Evolutionary conservation across 2,113 vertebrate genomes (phyloP), one percentile per base, ranked within the genome.

Genomic region (Hypomesus transpacificus): DNA sequence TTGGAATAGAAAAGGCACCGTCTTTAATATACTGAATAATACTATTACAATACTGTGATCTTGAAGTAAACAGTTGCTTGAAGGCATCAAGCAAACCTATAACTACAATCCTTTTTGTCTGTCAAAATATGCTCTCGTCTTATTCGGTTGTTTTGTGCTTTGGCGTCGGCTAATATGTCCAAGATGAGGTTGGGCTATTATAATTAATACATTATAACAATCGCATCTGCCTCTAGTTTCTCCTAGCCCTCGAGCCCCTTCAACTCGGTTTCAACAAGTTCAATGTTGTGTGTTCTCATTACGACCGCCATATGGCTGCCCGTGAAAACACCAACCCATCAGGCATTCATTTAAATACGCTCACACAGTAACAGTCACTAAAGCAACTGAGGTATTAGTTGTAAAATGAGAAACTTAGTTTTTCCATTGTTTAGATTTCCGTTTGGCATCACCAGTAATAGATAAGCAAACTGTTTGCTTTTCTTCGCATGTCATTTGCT

Each of bases 221-320:
- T 77, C 70, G 83, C 83, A 84, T 86, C 85, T 88, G 85, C 78
- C 73, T 82, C 81, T 78, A 80, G 85, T 87, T 86, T 86, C 67
- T 73, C 73, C 5, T 74, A 70, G 74, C 80, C 77, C 77, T 68
- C 69, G 66, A 77, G 74, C 77, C 3, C 80, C 79, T 73, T 69
- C 71, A 21, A 18, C 83, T 74, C 62, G 21, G 70, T 81, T 85
- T 70, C 84, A 87, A 86, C 85, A 88, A 85, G 84, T 90, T 85
- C 81, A 79, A 56, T 84, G 82, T 80, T 72, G 71, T 76, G 80
- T 74, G 78, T 80, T 84, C 89, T 88, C 84, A 83, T 91, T 87
- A 86, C 82, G 79, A 80, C 78, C 77, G 75, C 81, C 88, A 89
- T 83, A 82, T 89, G 87, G 81, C 74, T 73, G 80, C 84, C 82